Base-by-base conservation (phyloP, 1,140 invertebrate species). In the Conus ventricosus region DNA sequence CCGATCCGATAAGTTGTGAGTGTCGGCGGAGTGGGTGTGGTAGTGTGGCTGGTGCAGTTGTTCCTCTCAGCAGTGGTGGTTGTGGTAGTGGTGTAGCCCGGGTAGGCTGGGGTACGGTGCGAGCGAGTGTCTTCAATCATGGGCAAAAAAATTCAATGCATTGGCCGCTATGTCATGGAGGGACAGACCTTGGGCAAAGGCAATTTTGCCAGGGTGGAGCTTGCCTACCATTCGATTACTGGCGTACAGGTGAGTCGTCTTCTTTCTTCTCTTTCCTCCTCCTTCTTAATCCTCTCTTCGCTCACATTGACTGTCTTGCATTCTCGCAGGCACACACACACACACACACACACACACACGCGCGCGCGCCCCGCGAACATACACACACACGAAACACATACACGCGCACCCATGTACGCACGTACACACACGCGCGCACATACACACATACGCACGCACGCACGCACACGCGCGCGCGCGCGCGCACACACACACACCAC, bases 161-260 rank as follows among this genome's bases (percentile, higher is more conserved):
- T 95, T 82, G 95, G 95, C 27, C 92, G 93, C n/a, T 95, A 95
- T 91, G 91, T 92, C 67, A 94, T 95, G 92, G 94, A 95, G 71
- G 93, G 94, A n/a, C 90, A 93, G 60, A 91, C 91, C 17, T 91
- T 95, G 63, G 95, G 95, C 39, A 95, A 95, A 89, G 95, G 95
- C 13, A 95, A 94, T 85, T 95, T 95, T 92, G 95, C 94, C 87
- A 91, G 94, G 53, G 95, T 95, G 78, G 95, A 95, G 90, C 90
- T 95, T 78, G 95, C 95, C 13, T 94, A 93, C 78, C 95, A 95
- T 91, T 87, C 92, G 17, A 89, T 95, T 54, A 94, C 95, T 13
- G 92, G 91, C 83, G 93, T 94, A 78, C 95, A 95, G 94, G 95
- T 95, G 91, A 92, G 93, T 83, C 1, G 54, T 20, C 27, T 27